Base-by-base conservation (phyloP, 2,888 invertebrate genomes). In the Cabera pusaria region DNA sequence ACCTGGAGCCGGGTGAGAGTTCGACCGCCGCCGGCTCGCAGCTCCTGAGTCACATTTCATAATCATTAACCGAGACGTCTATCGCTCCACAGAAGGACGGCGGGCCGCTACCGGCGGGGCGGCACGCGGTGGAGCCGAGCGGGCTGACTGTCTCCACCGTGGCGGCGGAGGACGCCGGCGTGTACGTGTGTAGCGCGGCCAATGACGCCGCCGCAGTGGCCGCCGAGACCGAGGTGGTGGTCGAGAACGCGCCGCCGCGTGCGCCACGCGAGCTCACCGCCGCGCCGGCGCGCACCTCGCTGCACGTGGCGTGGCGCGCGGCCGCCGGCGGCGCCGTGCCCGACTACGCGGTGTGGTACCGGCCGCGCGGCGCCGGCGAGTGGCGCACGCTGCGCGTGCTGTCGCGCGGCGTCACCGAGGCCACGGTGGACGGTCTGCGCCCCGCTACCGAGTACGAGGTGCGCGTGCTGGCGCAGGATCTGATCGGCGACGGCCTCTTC, bases 131-230 rank as follows among this genome's bases (percentile, higher is more conserved):
- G 31, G 91, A 90, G 47, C 93, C 92, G 32, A 95, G 95, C 28
- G 96, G 97, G 86, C 90, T 98, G 56, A 97, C 96, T 38, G 94
- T 98, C 44, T 91, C 91, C 52, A 91, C 93, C 59, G 92, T 98
- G 41, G 91, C 93, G 52, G 96, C 96, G 75, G 92, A 93, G 47
- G 98, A 98, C 86, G 93, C 96, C 59, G 98, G 98, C 25, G 90
- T 94, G 61, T 96, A 95, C 77, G 93, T 94, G 71, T 96, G 96
- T 73, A 92, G 93, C 27, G 95, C 96, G 1, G 93, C 93, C 56
- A 98, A 97, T 85, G 96, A 95, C 64, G 97, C 97, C 2, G 96
- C 96, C 23, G 93, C 94, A n/a, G 93, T 97, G 26, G 91, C 92
- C 10, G 92, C 93, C 1, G 95, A 95, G 81, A 92, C 95, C 0